Evolutionary conservation across 2,797 vertebrate species (phyloP).

Genomic region (Notolabrus celidotus): DNA sequence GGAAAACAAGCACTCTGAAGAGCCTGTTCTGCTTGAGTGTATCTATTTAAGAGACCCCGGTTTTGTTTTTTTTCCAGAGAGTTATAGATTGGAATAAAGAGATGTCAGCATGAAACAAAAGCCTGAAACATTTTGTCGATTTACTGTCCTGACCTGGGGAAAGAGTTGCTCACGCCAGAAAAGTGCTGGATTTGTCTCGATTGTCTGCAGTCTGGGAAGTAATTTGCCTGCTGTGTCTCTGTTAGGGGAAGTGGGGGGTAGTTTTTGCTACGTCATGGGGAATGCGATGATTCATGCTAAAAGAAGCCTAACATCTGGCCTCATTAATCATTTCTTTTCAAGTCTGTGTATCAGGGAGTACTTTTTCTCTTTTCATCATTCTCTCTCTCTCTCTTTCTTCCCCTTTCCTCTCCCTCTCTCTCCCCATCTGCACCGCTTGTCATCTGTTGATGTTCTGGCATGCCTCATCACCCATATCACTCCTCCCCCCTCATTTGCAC

Average conservation of each 20-base stretch:
- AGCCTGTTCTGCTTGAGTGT: constrained; percentile 32
- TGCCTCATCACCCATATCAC: constrained; percentile 70
- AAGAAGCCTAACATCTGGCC: constrained; percentile 77
- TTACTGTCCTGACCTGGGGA: constrained; percentile 47
- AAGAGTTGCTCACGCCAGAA: constrained; percentile 49
- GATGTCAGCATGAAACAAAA: constrained; percentile 58
- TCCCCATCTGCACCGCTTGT: constrained; percentile 50
- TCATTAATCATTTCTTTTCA: constrained; percentile 79
- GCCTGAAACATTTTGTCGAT: constrained; percentile 55
- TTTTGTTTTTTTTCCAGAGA: constrained; percentile 19
- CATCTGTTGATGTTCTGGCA: constrained; percentile 69
- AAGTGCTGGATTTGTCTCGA: constrained; percentile 46
- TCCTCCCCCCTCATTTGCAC: constrained; percentile 74
- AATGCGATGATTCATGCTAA: constrained; percentile 73
- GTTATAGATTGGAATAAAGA: constrained; percentile 51
- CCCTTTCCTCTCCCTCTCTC: constrained; percentile 9
- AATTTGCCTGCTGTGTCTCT: constrained; percentile 50
- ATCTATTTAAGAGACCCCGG: constrained; percentile 48
- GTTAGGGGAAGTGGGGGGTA: constrained; percentile 40
- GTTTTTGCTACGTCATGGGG: constrained; percentile 73
- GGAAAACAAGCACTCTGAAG: constrained; percentile 43
- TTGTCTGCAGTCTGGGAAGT: constrained; percentile 52
- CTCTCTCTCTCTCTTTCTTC: constrained; percentile 14
- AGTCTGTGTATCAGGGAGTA: constrained; percentile 62
- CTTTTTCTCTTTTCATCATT: constrained; percentile 59